Conservation (phyloP, 2,888 invertebrate genomes). For the Plebejus melissa region DNA sequence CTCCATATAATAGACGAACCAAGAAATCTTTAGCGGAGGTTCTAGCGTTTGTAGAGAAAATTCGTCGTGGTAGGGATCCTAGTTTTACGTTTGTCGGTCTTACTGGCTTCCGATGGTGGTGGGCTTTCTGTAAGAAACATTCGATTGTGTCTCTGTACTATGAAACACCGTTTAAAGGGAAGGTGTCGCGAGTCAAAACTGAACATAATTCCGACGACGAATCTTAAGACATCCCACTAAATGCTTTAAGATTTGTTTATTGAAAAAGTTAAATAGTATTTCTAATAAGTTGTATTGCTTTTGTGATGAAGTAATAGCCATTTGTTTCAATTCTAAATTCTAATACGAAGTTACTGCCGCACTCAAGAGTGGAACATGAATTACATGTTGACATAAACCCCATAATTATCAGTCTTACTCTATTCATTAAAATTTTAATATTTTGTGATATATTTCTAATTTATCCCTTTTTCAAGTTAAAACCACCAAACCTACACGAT, state of each 20-base stretch:
- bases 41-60: conserved; percentile 82
- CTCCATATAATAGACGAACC: conserved; percentile 85
- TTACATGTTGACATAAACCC: too few species aligned
- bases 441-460: too few species aligned
- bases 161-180: conserved; percentile 46
- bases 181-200: conserved; percentile 46
- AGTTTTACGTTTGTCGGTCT: conserved; percentile 83
- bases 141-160: conserved; percentile 81
- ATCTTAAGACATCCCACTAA: conserved; percentile 36
- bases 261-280: not conserved
- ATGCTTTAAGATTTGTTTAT: not conserved
- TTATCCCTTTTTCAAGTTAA: too few species aligned
- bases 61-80: conserved; percentile 79
- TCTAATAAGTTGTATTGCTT: not conserved
- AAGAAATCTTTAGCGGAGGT: conserved; percentile 83
- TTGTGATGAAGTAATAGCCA: not conserved
- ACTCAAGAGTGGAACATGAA: too few species aligned
- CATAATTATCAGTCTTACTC: too few species aligned
- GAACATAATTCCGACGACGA: conserved; percentile 50
- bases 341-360: too few species aligned
- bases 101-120: conserved; percentile 89
- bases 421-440: too few species aligned
- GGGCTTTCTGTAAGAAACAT: conserved; percentile 90
- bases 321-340: too few species aligned
- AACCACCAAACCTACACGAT: too few species aligned